Evolutionary conservation across 2,113 vertebrate species (phyloP), one percentile per base, ranked within the genome.

Genomic region (Sclerurus mexicanus): DNA sequence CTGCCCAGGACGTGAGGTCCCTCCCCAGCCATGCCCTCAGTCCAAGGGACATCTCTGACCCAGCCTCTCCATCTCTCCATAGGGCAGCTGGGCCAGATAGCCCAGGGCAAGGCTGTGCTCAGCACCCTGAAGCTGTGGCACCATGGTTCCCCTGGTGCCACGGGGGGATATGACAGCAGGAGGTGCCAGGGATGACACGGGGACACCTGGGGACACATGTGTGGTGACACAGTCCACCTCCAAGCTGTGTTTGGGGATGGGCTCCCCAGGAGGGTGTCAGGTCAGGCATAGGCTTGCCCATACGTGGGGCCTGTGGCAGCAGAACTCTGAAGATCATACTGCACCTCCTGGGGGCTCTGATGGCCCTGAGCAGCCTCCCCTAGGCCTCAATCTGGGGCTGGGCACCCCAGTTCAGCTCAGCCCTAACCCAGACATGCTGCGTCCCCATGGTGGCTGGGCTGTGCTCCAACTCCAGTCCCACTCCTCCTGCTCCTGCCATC

Each of bases 191-290:
- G 44, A 59, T 2, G 16, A 15, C 6, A 24, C 3, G 25, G 37
- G 40, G 44, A 59, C n/a, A 25, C 14, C 6, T 4, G 9, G 37
- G 37, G 27, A 30, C 40, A 28, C 5, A 1, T 4, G 31, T 35
- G 55, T 56, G 42, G 42, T 52, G 49, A 25, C 37, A 75, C 0
- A 0, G 7, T 28, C 14, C 18, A 28, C 4, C 35, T 30, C 18
- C 10, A 10, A 69, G 58, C 20, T 2, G 2, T 8, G 46, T 4
- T 50, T 49, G 67, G 49, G 33, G 8, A 15, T 0, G 3, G 35
- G 10, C 4, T 63, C 8, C 4, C 5, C 35, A 30, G 15, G 14
- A 22, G 11, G 9, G 40, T 0, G 1, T 4, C 1, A 4, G 52
- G 8, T 12, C 9, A 8, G 33, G 53, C 17, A 21, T 10, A 20